Evolutionary conservation across 2,888 invertebrate genomes (phyloP), one percentile per base, ranked within the genome.

Genomic region (Perizoma flavofasciatum): DNA sequence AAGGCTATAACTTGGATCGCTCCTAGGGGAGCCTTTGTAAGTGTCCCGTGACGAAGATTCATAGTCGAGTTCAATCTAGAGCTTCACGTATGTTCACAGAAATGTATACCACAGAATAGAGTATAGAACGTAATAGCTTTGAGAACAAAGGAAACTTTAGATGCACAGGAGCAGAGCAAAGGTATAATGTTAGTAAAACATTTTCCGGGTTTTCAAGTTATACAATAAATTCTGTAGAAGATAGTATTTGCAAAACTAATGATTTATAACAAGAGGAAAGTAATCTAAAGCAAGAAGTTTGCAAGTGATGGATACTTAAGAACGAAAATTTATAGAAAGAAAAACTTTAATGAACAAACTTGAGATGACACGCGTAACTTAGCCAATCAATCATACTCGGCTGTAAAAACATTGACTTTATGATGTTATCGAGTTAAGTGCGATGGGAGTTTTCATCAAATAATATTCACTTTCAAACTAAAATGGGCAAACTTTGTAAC

Each of bases 11-110:
- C 63, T 49, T 57, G 71, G 63, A 74, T 71, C 65, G 62, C 65
- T 73, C 81, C 70, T 75, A 41, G 58, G 72, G 69, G 80, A 73
- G 73, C 73, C 71, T 78, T 79, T 76, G 77, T 73, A 71, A 67
- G 67, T 67, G 67, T 47, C 37, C 50, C 45, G 34, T 44, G 55
- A 49, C 41, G 37, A 63, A 48, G 44, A 50, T 49, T 54, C 47
- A 46, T 43, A 60, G 48, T 53, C 43, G 35, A 59, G 55, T 47
- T 55, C 48, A 37, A 53, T 53, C 41, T 49, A 45, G 49, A 52
- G 51, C 50, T 53, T 46, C 56, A 53, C 41, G 34, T 49, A 54
- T 59, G 41, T 46, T 50, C 49, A 41, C 47, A 39, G 33, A 49
- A 45, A 54, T 6, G 37, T 37, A 37, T 7, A 4, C 37, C 37